These are phyloP conservation scores for Corythornis vintsioides DNA, from an alignment of 2,113 vertebrate genomes.

Conservation along the genomic window DNA sequence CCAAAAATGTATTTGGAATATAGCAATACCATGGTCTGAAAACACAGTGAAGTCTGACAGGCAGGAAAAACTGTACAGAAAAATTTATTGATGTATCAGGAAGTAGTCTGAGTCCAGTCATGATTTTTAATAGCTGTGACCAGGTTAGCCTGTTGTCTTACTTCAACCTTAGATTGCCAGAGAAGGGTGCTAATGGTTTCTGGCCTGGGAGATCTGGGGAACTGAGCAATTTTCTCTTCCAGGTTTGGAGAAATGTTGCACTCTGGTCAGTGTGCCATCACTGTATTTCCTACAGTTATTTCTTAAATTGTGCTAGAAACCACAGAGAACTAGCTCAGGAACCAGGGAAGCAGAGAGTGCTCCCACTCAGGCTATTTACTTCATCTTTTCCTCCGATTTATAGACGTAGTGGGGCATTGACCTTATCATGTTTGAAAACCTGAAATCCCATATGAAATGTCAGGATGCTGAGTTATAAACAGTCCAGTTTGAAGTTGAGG, in stretches of 20 bases:
- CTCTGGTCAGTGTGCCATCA: accelerated
- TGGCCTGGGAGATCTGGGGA: not conserved
- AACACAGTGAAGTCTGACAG: not conserved
- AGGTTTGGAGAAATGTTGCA: not conserved
- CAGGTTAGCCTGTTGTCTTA: not conserved
- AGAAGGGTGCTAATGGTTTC: not conserved
- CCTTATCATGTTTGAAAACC: not conserved
- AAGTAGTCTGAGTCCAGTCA: not conserved
- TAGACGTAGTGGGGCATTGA: not conserved
- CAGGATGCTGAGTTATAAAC: not conserved
- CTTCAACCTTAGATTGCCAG: not conserved
- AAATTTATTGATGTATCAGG: not conserved
- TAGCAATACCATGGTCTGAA: not conserved
- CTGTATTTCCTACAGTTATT: not conserved
- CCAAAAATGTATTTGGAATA: not conserved
- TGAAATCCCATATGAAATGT: not conserved
- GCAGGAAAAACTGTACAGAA: not conserved
- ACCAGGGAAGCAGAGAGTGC: not conserved
- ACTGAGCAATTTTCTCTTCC: not conserved
- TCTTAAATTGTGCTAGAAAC: not conserved
- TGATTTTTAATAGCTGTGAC: not conserved
- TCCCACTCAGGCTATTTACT: not conserved
- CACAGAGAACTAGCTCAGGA: not conserved
- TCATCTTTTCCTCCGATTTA: not conserved
- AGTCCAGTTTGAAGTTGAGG: not conserved